These are phyloP conservation scores for Drosophila biarmipes DNA, from an alignment of 1,140 invertebrate genomes.

Conservation along the genomic window DNA sequence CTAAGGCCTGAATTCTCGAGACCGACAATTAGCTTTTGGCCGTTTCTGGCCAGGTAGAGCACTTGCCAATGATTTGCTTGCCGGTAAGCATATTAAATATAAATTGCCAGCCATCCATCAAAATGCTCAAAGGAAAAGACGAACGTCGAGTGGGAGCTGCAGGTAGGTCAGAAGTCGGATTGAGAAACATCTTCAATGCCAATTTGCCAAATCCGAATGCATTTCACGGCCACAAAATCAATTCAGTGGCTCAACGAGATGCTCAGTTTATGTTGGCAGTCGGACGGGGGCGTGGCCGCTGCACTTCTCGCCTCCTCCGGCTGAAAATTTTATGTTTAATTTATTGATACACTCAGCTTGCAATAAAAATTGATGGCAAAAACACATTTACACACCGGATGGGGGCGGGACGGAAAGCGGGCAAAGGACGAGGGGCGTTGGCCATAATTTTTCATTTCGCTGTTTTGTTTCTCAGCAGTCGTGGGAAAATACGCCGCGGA, in stretches of 20 bases:
- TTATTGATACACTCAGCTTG: slow-evolving; percentile 81
- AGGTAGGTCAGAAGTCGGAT: slow-evolving; percentile 28
- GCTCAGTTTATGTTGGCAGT: slow-evolving; percentile 27
- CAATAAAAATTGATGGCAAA: slow-evolving; percentile 81
- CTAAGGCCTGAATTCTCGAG: background rate
- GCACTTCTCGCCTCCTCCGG: slow-evolving; percentile 29
- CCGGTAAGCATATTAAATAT: slow-evolving; percentile 50
- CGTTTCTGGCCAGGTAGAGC: slow-evolving; percentile 26
- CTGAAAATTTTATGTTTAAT: slow-evolving; percentile 73
- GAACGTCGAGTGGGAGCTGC: background rate
- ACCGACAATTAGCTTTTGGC: slow-evolving; percentile 38
- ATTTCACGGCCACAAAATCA: slow-evolving; percentile 63
- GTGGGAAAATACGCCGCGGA: slow-evolving; percentile 69
- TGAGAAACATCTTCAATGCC: slow-evolving; percentile 43
- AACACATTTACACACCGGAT: slow-evolving; percentile 70
- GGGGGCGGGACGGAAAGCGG: background rate
- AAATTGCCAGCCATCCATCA: slow-evolving; percentile 46
- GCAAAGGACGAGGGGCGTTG: slow-evolving; percentile 6
- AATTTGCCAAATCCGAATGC: slow-evolving; percentile 59
- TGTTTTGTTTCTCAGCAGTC: slow-evolving; percentile 59
- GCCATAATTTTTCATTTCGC: slow-evolving; percentile 81
- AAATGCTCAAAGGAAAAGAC: slow-evolving; percentile 20
- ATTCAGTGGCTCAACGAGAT: slow-evolving; percentile 63
- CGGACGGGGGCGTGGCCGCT: slow-evolving; percentile 19
- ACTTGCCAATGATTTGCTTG: slow-evolving; percentile 33